These are phyloP conservation scores for Gasterosteus aculeatus DNA, from an alignment of 2,113 vertebrate genomes.

Conservation along the genomic window DNA sequence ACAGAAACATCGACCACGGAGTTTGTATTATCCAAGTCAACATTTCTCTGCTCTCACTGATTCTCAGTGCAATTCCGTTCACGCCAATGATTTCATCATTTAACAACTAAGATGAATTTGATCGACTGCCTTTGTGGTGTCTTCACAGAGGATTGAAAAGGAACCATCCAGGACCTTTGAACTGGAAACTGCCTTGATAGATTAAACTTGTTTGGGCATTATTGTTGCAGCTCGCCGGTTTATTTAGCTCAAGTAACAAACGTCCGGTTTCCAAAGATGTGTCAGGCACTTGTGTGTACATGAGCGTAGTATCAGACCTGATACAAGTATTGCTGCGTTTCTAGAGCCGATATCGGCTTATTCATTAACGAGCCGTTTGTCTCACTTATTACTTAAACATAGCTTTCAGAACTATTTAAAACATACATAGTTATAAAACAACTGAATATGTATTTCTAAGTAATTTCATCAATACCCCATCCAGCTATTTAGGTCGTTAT, in stretches of 20 bases:
- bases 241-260: background rate
- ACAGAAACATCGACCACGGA: background rate
- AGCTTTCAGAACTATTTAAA: too few species aligned
- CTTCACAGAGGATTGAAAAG: background rate
- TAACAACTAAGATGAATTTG: background rate
- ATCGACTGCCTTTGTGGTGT: background rate
- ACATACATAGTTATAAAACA: too few species aligned
- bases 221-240: background rate
- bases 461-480: background rate
- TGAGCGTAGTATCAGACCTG: too few species aligned
- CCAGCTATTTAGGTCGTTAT: background rate
- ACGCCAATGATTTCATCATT: background rate
- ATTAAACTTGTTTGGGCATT: background rate
- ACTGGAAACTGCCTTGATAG: background rate
- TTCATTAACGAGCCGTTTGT: too few species aligned
- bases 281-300: background rate
- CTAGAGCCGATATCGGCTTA: too few species aligned
- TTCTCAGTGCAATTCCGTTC: background rate
- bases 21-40: conserved; percentile 3
- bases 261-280: background rate
- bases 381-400: too few species aligned
- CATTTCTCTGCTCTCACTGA: background rate
- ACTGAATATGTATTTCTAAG: background rate
- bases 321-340: too few species aligned
- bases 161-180: background rate